These are phyloP conservation scores for Cryptophagus acutangulus DNA, from an alignment of 2,888 invertebrate species.

Conservation along the genomic window DNA sequence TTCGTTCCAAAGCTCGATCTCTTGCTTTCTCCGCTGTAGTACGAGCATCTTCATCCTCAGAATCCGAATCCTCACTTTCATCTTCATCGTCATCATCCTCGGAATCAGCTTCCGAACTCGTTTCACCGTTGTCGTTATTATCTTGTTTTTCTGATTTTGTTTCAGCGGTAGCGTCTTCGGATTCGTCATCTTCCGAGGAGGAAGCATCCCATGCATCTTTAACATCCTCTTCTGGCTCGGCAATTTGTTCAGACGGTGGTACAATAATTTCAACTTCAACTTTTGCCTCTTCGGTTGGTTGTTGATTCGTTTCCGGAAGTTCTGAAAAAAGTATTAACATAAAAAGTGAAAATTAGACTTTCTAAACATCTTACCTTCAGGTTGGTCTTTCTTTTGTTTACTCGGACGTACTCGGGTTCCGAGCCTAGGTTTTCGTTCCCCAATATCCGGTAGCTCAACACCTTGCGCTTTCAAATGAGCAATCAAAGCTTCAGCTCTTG, in stretches of 20 bases:
- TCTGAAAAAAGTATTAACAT: no score
- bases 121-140: conserved; percentile 36
- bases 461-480: conserved; percentile 88
- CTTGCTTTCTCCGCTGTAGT: conserved; percentile 72
- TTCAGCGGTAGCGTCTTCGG: conserved; percentile 35
- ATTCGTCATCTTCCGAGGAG: conserved; percentile 49
- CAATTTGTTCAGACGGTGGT: conserved; percentile 30
- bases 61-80: conserved; percentile 48
- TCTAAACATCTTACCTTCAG: conserved; percentile 19
- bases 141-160: conserved; percentile 22
- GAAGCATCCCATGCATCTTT: conserved; percentile 84
- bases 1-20: conserved; percentile 67
- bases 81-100: conserved; percentile 38
- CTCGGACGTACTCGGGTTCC: conserved; percentile 72
- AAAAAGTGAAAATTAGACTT: no score
- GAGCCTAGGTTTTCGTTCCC: conserved; percentile 56
- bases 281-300: conserved; percentile 24
- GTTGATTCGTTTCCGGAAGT: conserved; percentile 21
- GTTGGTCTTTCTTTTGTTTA: conserved; percentile 60
- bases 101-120: conserved; percentile 39
- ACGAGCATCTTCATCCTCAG: conserved; percentile 60
- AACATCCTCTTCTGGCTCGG: conserved; percentile 54
- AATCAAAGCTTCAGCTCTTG: conserved; percentile 82
- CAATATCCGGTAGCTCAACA: conserved; percentile 70
- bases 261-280: conserved; percentile 38